Evolutionary conservation across 2,113 vertebrate genomes (phyloP).

Genomic region (Zosterops japonicus): DNA sequence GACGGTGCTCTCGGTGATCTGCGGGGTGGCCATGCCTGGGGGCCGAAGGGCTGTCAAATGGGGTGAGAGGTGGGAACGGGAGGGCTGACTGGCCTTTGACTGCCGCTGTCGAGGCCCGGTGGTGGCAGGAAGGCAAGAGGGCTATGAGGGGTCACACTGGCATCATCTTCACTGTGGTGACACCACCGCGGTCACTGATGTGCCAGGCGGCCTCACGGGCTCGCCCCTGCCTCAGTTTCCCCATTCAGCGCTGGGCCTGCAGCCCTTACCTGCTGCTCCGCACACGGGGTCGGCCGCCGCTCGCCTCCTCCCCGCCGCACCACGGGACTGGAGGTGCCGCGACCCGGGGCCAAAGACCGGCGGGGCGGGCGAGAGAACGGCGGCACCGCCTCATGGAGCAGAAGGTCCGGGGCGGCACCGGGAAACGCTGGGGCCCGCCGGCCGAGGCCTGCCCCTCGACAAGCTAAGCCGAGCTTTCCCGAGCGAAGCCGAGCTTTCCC

Average conservation of each 20-base stretch:
- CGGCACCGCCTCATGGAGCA: neutral
- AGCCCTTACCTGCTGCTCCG: neutral
- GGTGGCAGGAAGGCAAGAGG: neutral
- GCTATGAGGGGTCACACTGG: neutral
- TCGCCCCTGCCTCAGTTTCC: neutral
- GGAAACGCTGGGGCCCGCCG: neutral
- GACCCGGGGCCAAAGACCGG: neutral
- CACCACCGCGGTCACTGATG: neutral
- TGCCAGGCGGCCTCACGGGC: neutral
- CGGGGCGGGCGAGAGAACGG: neutral
- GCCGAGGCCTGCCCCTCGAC: no score
- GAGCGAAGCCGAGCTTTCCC: neutral
- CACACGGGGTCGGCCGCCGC: neutral
- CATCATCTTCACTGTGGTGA: neutral
- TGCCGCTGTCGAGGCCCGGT: accelerated
- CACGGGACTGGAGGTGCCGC: neutral
- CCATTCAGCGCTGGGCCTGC: neutral
- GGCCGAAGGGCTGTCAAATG: no score
- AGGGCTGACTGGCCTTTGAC: neutral
- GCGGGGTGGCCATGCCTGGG: conserved; percentile 75
- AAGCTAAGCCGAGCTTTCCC: no score
- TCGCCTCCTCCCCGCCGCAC: neutral
- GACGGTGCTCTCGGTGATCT: conserved; percentile 74
- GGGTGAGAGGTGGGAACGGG: accelerated
- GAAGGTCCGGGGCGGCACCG: neutral